Evolutionary conservation across 2,888 invertebrate species (phyloP).

Genomic region (Xestobium rufovillosum): DNA sequence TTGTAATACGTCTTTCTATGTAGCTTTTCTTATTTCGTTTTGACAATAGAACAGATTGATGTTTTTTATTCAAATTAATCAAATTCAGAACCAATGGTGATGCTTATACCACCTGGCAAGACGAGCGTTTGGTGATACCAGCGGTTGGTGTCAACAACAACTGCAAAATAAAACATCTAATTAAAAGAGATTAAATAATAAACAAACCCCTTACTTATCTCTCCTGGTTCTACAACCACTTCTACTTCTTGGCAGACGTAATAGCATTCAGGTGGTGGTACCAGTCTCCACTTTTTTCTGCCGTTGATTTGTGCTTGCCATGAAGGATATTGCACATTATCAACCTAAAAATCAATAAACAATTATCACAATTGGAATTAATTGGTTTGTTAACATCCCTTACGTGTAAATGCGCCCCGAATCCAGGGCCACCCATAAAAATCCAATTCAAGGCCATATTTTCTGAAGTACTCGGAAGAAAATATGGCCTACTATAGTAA

Average conservation of each 20-base stretch:
- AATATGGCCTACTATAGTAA: conserved; percentile 81
- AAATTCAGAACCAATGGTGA: conserved; percentile 94
- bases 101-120: conserved; percentile 81
- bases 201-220: conserved; percentile 66
- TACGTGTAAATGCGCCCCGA: conserved; percentile 94
- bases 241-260: conserved; percentile 63
- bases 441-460: conserved; percentile 91
- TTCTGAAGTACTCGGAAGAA: conserved; percentile 78
- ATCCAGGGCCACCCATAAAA: conserved; percentile 92
- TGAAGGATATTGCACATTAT: conserved; percentile 86
- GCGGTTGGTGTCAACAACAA: conserved; percentile 88
- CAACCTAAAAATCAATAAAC: conserved; percentile 57
- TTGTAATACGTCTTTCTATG: too few species aligned
- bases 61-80: too few species aligned
- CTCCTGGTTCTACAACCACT: conserved; percentile 73
- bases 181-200: not conserved
- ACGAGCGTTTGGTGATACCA: conserved; percentile 94
- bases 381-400: too few species aligned
- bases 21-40: too few species aligned
- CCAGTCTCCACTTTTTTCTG: conserved; percentile 78
- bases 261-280: conserved; percentile 89
- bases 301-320: conserved; percentile 96
- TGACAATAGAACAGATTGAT: too few species aligned
- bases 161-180: conserved; percentile 47
- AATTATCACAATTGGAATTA: too few species aligned